These are phyloP conservation scores for Muntiacus muntjak DNA, from an alignment of 2,113 vertebrate species.

Conservation along the genomic window DNA sequence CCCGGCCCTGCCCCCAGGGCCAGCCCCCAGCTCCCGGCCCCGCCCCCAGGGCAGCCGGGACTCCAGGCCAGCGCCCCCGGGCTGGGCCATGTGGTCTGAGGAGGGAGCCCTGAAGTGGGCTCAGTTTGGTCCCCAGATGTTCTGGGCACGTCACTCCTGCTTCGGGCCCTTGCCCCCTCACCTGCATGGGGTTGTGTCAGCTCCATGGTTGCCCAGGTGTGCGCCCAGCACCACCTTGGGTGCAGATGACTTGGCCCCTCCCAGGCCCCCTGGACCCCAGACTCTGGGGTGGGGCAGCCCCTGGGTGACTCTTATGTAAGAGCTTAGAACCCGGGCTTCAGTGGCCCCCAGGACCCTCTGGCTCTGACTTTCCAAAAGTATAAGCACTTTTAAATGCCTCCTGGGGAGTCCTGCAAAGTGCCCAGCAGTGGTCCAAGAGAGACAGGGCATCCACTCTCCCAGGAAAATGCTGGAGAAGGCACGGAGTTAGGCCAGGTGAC, in stretches of 20 bases:
- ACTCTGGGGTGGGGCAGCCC: not conserved
- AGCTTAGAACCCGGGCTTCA: not conserved
- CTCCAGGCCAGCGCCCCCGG: not conserved
- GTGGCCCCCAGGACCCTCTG: too few relatives aligned
- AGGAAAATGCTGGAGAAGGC: not conserved
- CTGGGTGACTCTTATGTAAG: not conserved
- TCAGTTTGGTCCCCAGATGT: too few relatives aligned
- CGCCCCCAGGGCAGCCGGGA: not conserved
- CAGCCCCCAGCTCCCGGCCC: too few relatives aligned
- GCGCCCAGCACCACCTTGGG: not conserved
- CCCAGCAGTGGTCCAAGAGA: not conserved
- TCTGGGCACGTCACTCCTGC: fast-evolving
- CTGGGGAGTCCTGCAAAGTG: not conserved
- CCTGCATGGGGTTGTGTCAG: not conserved
- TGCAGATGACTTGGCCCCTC: fast-evolving
- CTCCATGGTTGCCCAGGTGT: not conserved
- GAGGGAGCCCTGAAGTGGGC: too few relatives aligned
- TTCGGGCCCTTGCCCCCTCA: not conserved
- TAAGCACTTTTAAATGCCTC: not conserved
- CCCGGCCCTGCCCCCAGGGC: not conserved
- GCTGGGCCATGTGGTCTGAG: fast-evolving
- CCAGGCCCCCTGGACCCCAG: not conserved
- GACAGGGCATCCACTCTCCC: fast-evolving
- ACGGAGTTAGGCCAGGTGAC: not conserved
- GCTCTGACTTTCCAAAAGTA: not conserved